Evolutionary conservation across 2,888 invertebrate species (phyloP).

Genomic region (Hyppa rectilinea): DNA sequence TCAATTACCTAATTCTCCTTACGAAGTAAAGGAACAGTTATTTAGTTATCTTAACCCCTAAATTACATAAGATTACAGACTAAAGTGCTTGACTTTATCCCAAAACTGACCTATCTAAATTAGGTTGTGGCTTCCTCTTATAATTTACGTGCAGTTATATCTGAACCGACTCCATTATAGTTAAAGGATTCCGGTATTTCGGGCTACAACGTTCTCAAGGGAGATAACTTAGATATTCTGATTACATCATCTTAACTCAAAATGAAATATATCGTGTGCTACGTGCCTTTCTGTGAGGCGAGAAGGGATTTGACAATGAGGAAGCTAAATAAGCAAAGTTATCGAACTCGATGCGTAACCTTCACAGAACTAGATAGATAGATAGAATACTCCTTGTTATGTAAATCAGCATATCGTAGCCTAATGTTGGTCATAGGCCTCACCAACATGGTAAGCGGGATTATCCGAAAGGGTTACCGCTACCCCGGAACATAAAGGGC

Average conservation of each 20-base stretch:
- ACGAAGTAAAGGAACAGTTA: conserved; percentile 31
- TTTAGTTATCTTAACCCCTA: conserved; percentile 31
- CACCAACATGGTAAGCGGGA: no score
- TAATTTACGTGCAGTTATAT: conserved; percentile 17
- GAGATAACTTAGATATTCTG: conserved; percentile 27
- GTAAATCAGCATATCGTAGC: no score
- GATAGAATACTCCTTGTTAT: no score
- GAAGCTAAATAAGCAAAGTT: not conserved
- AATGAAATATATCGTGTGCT: conserved; percentile 25
- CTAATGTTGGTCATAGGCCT: not conserved
- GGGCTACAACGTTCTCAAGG: conserved; percentile 25
- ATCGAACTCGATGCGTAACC: not conserved
- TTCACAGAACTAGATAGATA: no score
- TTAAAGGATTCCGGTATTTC: conserved; percentile 32
- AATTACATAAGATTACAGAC: conserved; percentile 36
- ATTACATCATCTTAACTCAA: conserved; percentile 19
- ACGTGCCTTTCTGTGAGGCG: not conserved
- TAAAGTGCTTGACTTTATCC: conserved; percentile 23
- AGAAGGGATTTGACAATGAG: not conserved
- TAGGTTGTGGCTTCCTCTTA: conserved; percentile 27
- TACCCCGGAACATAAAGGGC: no score
- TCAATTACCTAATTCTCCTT: conserved; percentile 14
- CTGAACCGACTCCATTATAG: conserved; percentile 35
- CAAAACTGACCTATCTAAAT: conserved; percentile 51
- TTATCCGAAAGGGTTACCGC: no score